Evolutionary conservation across 2,888 invertebrate genomes (phyloP).

Genomic region (Drosophila kanekoi): DNA sequence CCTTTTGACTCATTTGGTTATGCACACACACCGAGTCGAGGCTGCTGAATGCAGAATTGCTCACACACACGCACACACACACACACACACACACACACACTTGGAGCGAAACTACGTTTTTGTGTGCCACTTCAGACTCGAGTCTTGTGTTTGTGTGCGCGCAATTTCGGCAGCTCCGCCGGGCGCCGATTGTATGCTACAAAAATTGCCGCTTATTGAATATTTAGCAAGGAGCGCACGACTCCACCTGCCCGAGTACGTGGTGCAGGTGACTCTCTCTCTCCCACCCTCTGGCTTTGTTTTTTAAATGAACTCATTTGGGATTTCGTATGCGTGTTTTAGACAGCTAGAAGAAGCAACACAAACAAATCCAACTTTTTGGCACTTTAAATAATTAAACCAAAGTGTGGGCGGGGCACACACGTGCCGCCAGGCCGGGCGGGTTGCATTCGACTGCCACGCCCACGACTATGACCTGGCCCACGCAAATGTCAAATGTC

Average conservation of each 20-base stretch:
- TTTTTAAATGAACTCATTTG: slow-evolving; percentile 76
- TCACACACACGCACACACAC: slow-evolving; percentile 10
- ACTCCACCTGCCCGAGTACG: slow-evolving; percentile 38
- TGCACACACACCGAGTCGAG: slow-evolving; percentile 27
- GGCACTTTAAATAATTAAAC: slow-evolving; percentile 78
- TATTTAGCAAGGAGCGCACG: slow-evolving; percentile 66
- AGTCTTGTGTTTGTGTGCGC: slow-evolving; percentile 38
- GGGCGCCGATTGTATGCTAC: slow-evolving; percentile 76
- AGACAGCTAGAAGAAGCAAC: slow-evolving; percentile 19
- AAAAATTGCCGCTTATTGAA: slow-evolving; percentile 81
- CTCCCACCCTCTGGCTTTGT: slow-evolving; percentile 7
- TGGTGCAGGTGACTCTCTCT: neutral
- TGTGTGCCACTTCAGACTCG: slow-evolving; percentile 33
- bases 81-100: slow-evolving; percentile 15
- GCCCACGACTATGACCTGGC: slow-evolving; percentile 8
- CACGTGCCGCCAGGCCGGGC: neutral
- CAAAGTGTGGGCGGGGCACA: slow-evolving; percentile 10
- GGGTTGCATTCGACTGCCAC: slow-evolving; percentile 30
- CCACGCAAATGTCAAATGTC: slow-evolving; percentile 33
- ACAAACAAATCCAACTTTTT: slow-evolving; percentile 40
- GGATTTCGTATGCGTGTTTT: slow-evolving; percentile 74
- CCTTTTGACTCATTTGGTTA: slow-evolving; percentile 79
- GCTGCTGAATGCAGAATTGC: slow-evolving; percentile 54
- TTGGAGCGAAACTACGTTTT: slow-evolving; percentile 37
- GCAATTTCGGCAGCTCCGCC: slow-evolving; percentile 48